Evolutionary conservation across 2,113 vertebrate genomes (phyloP).

Genomic region (Penelope pileata): DNA sequence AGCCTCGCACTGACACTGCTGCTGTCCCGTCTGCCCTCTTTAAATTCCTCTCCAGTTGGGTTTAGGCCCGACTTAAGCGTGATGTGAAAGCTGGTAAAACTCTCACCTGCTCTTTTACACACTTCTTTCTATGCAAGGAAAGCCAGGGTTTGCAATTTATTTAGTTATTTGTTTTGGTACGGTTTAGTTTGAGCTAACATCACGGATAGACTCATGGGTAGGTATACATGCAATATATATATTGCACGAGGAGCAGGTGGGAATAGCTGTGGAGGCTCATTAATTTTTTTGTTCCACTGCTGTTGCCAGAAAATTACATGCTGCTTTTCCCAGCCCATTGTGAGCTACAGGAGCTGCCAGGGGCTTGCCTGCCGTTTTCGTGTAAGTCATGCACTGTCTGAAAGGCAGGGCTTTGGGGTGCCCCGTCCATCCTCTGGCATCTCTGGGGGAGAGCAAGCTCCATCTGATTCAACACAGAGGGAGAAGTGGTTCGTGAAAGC

Average conservation of each 20-base stretch:
- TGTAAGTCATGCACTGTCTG: not conserved
- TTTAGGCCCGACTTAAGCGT: not conserved
- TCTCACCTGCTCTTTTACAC: not conserved
- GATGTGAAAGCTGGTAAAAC: not conserved
- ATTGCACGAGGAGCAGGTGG: not conserved
- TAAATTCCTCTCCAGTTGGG: not conserved
- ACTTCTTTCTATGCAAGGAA: not conserved
- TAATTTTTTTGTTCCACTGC: not conserved
- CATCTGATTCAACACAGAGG: not conserved
- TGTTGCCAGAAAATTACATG: constrained; percentile 9
- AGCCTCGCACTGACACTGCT: not conserved
- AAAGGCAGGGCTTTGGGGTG: not conserved
- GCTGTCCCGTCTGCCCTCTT: not conserved
- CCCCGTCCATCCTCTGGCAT: not conserved
- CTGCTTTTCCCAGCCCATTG: not conserved
- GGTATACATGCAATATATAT: not conserved
- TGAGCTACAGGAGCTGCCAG: not conserved
- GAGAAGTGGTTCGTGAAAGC: not conserved
- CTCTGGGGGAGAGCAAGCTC: not conserved
- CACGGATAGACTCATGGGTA: not conserved
- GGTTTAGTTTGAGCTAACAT: not conserved
- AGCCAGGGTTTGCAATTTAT: not conserved
- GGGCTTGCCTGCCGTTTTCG: not conserved
- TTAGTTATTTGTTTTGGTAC: not conserved
- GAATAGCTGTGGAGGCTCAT: not conserved